Evolutionary conservation across 64 coral and sea anemone genomes (phyloP), one percentile per base, ranked within the genome.

Genomic region (Porites australiensis): DNA sequence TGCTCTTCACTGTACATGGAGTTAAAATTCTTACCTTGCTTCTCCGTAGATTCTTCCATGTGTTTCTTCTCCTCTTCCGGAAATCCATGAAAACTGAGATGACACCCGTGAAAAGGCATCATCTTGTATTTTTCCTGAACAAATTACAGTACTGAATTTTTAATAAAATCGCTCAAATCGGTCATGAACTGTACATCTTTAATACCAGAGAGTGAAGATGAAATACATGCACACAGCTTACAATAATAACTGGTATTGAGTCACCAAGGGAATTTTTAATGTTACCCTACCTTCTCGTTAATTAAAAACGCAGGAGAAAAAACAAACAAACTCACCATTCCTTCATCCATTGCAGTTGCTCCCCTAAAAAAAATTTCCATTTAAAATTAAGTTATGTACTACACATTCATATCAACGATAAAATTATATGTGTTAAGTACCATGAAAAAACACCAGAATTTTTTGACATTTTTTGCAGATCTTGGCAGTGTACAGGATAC

Each of bases 71-170:
- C 98, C 8, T 99, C 98, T 19, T 96, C 88, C 57, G 98, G 96
- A 82, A 99, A 99, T 16, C 98, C 98, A 88, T 93, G 87, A 58
- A 99, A 99, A 77, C 88, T 99, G 72, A 99, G 83, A 79, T 54
- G 86, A 49, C 95, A 96, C 50, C 94, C 85, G 87, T 87, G 87
- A 69, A 99, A 99, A 9, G 98, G 98, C 82, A 90, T 91, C 90
- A 99, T 93, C 77, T 96, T 95, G 65, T 81, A 99, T 45, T 99
- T 93, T 74, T 93, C 88, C 98, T 99, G 67, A 65, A 44, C 58
- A 44, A 47, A 82, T 13, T 62, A 76, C 48, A 62, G 9, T 19
- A 64, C 52, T 21, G 50, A 37, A 37, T 37, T 37, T 37, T 37
- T 37, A 37, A 37, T 37, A 37, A 37, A 37, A 37, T 37, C 27